A percentile compares a stretch with the other conserved stretches of the same genome.
phyloP scores from a whole-genome alignment of 2,888 invertebrate species.

The Ceramica pisi region DNA sequence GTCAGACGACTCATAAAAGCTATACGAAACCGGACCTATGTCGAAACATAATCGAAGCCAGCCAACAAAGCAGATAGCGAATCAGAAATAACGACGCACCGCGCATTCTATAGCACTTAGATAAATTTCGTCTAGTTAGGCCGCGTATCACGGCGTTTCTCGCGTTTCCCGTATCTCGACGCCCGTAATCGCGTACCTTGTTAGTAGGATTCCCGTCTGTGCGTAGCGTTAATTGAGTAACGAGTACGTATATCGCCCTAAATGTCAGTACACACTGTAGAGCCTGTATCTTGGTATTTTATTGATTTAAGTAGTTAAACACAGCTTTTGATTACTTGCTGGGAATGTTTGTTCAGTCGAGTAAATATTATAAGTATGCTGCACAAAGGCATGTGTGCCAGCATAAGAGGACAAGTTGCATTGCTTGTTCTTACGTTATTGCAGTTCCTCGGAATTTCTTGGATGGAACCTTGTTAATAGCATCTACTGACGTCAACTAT shows the following conservation, averaged over 20 bases:
- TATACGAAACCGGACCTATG: constrained; percentile 51
- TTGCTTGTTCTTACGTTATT: constrained; percentile 22
- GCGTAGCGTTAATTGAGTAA: constrained; percentile 82
- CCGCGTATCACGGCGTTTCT: constrained; percentile 71
- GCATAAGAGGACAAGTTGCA: constrained; percentile 40
- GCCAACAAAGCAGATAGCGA: constrained; percentile 58
- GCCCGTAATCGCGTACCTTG: constrained; percentile 73
- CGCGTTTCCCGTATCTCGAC: constrained; percentile 68
- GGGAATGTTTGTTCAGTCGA: constrained; percentile 47
- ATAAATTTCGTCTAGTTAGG: constrained; percentile 79
- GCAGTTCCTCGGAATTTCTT: constrained; percentile 23
- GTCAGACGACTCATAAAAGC: constrained; percentile 60
- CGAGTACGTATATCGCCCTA: constrained; percentile 73
- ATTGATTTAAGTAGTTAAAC: constrained; percentile 60
- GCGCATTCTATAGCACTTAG: constrained; percentile 80
- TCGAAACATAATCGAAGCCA: constrained; percentile 58
- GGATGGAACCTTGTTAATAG: constrained; percentile 19
- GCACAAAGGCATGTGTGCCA: constrained; percentile 30
- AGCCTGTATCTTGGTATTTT: constrained; percentile 51
- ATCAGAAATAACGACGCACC: constrained; percentile 67
- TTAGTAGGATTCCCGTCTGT: constrained; percentile 76
- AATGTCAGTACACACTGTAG: constrained; percentile 59
- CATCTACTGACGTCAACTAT: neutral
- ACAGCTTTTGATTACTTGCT: constrained; percentile 55
- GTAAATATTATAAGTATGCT: constrained; percentile 57